Base-by-base conservation (phyloP, 2,888 invertebrate species). In the Acronicta leporina region DNA sequence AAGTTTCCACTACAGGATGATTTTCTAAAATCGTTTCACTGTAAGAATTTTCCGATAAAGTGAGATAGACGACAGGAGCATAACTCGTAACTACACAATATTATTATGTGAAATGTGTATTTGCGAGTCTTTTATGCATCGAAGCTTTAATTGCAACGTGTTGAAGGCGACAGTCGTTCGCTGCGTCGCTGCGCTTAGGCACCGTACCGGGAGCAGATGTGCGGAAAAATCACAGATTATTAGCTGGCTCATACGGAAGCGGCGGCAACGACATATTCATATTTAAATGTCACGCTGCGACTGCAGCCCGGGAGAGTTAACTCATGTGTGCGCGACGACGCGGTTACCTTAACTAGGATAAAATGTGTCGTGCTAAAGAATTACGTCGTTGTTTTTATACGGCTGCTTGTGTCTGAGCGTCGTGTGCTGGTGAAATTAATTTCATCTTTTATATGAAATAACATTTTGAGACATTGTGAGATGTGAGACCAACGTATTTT, bases 191-290 rank as follows among this genome's bases (percentile, higher is more conserved):
- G 67, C 59, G 54, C 41, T 57, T 59, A 66, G 71, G 66, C 61
- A 59, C 53, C 48, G 71, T 80, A 68, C 67, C 70, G 81, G 61
- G 81, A 68, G 81, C 92, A 90, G 88, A 86, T 88, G 93, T 79
- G 92, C 88, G 90, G 92, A 94, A 94, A 92, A 93, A 92, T 92
- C 89, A 81, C 71, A 88, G 86, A 87, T 92, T 92, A 94, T 92
- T 92, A 93, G 86, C 85, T 69, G 81, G 75, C 82, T 85, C 79
- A 74, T 76, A 70, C 70, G 81, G 84, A 80, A 82, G 85, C 79
- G 65, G 77, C 76, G 77, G 70, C 81, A 82, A 82, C 87, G 90
- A 89, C 89, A 89, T 87, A 92, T 92, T 94, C 93, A 92, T 92
- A 93, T 94, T 92, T 89, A 92, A 92, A 94, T 94, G 87, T 87